Base-by-base conservation (phyloP, 2,797 vertebrate species). In the Oryzias sinensis region DNA sequence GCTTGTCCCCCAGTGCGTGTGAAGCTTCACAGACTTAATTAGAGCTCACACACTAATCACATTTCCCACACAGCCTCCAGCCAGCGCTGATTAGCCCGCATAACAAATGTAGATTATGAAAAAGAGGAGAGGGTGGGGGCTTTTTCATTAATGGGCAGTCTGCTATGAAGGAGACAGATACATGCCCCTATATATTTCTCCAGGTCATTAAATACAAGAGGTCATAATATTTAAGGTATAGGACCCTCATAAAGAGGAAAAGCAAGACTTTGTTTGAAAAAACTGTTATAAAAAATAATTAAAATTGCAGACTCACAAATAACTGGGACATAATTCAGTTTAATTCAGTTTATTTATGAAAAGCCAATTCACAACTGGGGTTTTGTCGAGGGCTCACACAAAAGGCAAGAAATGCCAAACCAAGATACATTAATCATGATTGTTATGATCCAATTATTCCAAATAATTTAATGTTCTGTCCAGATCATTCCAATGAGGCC, bases 31-130 rank as follows among this genome's bases (percentile, higher is more conserved):
- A 77, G 77, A 74, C 84, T 90, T 92, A 87, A 90, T 92, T 90
- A 90, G 80, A 86, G 75, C 83, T 83, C 83, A 81, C 78, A 76
- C 68, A 67, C 80, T 90, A 89, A 88, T 90, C 83, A 87, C 81
- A 83, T 87, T 87, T 78, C 76, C 70, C 83, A 78, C 69, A 69
- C 71, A 68, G 80, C 84, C 77, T 47, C 52, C 41, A 80, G 85
- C 72, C 61, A 68, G 41, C 68, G 60, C 72, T 87, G 82, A 86
- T 84, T 87, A 86, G 67, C 72, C 81, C 70, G 71, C 76, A 81
- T 84, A 81, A 85, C 77, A 84, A 83, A 86, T 82, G 72, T 72
- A 79, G 76, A 81, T 79, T 72, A 69, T 67, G 50, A 11, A 46
- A 45, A 52, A 65, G 59, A 24, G 48, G 17, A 8, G 33, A 5